These are phyloP conservation scores for Anas platyrhynchos DNA, from an alignment of 2,113 vertebrate species.

Conservation along the genomic window DNA sequence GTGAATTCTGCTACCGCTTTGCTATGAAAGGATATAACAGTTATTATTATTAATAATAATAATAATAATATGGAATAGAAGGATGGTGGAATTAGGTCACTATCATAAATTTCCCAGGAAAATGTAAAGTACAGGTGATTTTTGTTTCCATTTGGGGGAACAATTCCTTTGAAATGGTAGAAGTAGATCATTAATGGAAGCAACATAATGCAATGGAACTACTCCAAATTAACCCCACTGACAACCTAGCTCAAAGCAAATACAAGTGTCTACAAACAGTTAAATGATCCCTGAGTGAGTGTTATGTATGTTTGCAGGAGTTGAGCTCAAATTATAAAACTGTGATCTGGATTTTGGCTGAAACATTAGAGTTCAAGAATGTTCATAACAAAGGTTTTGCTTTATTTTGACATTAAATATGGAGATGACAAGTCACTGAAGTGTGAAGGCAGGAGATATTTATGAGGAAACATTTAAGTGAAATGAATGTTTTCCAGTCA, in stretches of 20 bases:
- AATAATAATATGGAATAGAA: too few species aligned
- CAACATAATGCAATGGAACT: neutral
- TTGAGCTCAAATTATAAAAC: neutral
- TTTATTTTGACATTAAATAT: neutral
- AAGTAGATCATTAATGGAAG: neutral
- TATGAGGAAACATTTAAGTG: neutral
- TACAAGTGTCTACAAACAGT: neutral
- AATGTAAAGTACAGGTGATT: neutral
- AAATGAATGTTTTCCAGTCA: neutral
- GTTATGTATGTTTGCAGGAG: neutral
- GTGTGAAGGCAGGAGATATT: neutral
- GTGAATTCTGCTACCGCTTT: neutral
- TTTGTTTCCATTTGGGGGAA: neutral
- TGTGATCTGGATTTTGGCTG: neutral
- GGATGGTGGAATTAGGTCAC: neutral
- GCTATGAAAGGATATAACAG: neutral
- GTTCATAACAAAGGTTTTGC: neutral
- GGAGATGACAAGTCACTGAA: neutral
- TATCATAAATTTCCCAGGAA: neutral
- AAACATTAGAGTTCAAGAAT: neutral
- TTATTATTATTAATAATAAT: too few species aligned
- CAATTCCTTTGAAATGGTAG: neutral
- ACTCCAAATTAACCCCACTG: accelerated
- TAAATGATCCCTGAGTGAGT: neutral
- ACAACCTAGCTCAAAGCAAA: neutral